phyloP scores from a whole-genome alignment of 2,888 invertebrate species.

The Charanyca ferruginea region DNA sequence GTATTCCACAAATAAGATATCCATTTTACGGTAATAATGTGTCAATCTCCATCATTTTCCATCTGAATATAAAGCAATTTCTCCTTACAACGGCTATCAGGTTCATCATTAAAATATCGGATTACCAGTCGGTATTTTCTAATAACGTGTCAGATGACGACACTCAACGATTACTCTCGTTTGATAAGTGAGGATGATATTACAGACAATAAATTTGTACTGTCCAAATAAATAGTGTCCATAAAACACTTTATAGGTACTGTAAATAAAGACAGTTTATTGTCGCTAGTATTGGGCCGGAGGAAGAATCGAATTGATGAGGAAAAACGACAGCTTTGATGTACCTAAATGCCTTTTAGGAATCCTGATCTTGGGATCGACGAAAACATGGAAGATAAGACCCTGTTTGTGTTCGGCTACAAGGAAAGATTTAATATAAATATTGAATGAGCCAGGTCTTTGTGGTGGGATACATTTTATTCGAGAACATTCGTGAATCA shows the following conservation, averaged over 20 bases:
- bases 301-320: conserved; percentile 49
- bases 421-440: conserved; percentile 32
- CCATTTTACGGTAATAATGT: conserved; percentile 12
- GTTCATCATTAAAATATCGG: conserved; percentile 57
- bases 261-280: conserved; percentile 63
- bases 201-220: conserved; percentile 67
- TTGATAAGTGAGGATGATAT: conserved; percentile 67
- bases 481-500: conserved; percentile 16
- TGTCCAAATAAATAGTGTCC: conserved; percentile 62
- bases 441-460: conserved; percentile 36
- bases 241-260: conserved; percentile 67
- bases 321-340: conserved; percentile 36
- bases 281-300: conserved; percentile 48
- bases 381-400: conserved; percentile 21
- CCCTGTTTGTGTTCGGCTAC: conserved; percentile 15
- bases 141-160: conserved; percentile 61
- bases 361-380: conserved; percentile 9
- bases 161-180: conserved; percentile 60
- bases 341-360: conserved; percentile 15
- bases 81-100: conserved; percentile 24
- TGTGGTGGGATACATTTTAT: conserved; percentile 38
- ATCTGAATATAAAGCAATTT: conserved; percentile 37
- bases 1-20: conserved; percentile 4
- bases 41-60: conserved; percentile 31
- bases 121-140: conserved; percentile 58